Base-by-base conservation (phyloP, 2,888 invertebrate genomes). In the Drosophila multiciliata region DNA sequence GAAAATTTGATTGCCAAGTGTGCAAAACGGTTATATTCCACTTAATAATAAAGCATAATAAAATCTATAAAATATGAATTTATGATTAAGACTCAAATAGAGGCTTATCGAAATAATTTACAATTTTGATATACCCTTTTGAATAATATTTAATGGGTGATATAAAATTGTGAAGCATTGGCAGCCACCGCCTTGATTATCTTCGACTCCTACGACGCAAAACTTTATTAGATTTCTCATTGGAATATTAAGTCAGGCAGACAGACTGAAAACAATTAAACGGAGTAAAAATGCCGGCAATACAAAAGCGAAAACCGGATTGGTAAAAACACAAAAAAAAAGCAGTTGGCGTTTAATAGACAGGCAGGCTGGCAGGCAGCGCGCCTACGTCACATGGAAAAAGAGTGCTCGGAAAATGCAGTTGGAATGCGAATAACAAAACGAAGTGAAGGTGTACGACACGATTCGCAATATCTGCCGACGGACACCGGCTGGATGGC, bases 381-480 rank as follows among this genome's bases (percentile, higher is more conserved):
- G 79, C 81, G 75, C 71, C 85, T 70, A 81, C 80, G 64, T 66
- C 66, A 66, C 53, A 60, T 40, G 29, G 67, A 55, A 73, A 60
- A 66, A 79, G 45, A 45, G 58, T n/a, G 48, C 36, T 68, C 61
- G 45, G 73, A 66, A 85, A 82, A 82, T 82, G 83, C 78, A 53
- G 67, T 64, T 67, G 81, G 79, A 81, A 89, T 81, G 79, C 67
- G 58, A 61, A 74, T 45, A 72, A 79, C 65, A 68, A 74, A 69
- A 73, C 72, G 57, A 88, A 81, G 89, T 88, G 83, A 84, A 84
- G 89, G 83, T 88, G 89, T 74, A 65, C 61, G 49, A 65, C 75
- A 73, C 52, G 59, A 75, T 64, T 70, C 50, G 50, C 54, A 40
- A 45, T 45, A 59, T 45, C 35, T 38, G 45, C 50, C 54, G 45